Evolutionary conservation across 2,888 invertebrate genomes (phyloP).

Genomic region (Aphidoletes aphidimyza): DNA sequence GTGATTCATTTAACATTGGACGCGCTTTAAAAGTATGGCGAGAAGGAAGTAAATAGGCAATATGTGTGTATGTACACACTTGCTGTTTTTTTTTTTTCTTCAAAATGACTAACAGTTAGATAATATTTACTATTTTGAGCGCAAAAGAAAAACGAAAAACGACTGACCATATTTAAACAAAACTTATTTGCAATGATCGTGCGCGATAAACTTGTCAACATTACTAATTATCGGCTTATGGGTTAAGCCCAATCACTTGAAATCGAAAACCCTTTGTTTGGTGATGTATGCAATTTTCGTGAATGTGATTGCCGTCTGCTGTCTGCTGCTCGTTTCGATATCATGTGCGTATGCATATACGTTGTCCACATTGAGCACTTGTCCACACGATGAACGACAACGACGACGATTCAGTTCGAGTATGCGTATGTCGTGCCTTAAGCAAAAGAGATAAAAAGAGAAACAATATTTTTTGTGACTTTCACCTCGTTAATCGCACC

Average conservation of each 20-base stretch:
- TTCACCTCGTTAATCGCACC: slow-evolving; percentile 40
- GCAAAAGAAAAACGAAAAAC: background rate
- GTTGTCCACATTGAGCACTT: too few species aligned
- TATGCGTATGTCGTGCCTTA: background rate
- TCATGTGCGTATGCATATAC: background rate
- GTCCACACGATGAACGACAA: too few species aligned
- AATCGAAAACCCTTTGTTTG: background rate
- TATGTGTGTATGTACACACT: background rate
- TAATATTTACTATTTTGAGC: slow-evolving; percentile 28
- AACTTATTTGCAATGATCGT: background rate
- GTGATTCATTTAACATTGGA: slow-evolving; percentile 45
- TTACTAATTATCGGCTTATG: slow-evolving; percentile 15
- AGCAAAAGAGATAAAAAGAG: background rate
- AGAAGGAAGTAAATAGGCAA: background rate
- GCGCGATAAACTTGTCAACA: slow-evolving; percentile 8
- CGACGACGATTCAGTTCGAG: too few species aligned
- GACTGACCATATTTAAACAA: background rate
- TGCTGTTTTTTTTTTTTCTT: too few species aligned
- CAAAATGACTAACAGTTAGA: slow-evolving; percentile 21
- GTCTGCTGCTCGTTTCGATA: background rate
- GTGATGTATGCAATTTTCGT: background rate
- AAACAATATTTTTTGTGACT: background rate
- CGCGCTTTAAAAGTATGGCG: background rate
- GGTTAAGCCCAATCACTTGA: background rate
- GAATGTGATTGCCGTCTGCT: background rate